Base-by-base conservation (phyloP, 2,113 vertebrate genomes). In the Aix galericulata region DNA sequence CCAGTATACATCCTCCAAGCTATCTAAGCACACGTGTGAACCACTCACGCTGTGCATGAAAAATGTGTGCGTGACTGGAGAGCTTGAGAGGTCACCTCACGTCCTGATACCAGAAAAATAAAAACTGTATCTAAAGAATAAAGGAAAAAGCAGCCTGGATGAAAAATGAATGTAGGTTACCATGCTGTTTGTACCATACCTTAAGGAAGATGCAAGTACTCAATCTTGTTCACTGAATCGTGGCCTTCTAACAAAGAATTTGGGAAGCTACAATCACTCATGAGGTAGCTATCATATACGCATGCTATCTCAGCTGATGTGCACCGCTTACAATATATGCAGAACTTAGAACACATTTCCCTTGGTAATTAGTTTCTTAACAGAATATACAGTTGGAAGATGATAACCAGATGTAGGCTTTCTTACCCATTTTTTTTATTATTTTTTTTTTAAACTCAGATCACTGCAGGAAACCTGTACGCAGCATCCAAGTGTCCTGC, bases 41-140 rank as follows among this genome's bases (percentile, higher is more conserved):
- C 22, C 38, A 9, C 60, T 67, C 1, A 8, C 1, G 5, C 40
- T 59, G 58, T 0, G 0, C 32, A 82, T 53, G 78, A 32, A 46
- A 91, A 46, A 22, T 7, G 52, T 40, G 79, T 13, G 44, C 40
- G 50, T 77, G 56, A 42, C 56, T 16, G 75, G 75, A 55, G 73
- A 91, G 71, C 80, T 21, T 26, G 86, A 82, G 80, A 92, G 75
- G 91, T 42, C 77, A 59, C 56, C 86, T 91, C 88, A 34, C 86
- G 76, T 92, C 77, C 86, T 52, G 83, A 42, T 52, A 73, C 0
- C 3, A 1, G 48, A 77, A n/a, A 73, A 75, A 62, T 42, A 48
- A 68, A 88, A 94, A 20, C 40, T 23, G 8, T 4, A 67, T 9
- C 52, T 55, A 80, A 32, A 63, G 11, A 31, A 44, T 0, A 4